Conservation (phyloP, 2,797 vertebrate species). For the Xiphophorus birchmanni region DNA sequence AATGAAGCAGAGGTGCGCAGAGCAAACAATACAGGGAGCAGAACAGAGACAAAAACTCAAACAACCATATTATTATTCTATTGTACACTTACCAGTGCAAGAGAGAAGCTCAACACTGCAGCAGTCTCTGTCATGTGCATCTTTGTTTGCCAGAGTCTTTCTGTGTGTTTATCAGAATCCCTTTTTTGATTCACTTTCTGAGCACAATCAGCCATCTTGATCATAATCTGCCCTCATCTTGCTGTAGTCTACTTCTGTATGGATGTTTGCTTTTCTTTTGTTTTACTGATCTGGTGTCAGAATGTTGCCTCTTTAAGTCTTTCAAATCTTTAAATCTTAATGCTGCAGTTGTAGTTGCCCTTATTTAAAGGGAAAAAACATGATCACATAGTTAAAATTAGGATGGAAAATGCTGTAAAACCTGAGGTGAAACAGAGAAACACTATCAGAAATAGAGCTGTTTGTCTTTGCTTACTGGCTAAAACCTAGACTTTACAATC, state of each 20-base stretch:
- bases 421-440: slow-evolving; percentile 3
- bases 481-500: slow-evolving; percentile 12
- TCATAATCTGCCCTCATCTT: slow-evolving; percentile 34
- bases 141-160: slow-evolving; percentile 46
- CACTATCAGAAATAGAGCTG: slow-evolving; percentile 20
- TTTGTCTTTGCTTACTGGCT: slow-evolving; percentile 38
- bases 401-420: neutral
- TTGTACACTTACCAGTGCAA: slow-evolving; percentile 38
- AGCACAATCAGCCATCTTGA: slow-evolving; percentile 51
- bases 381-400: no score
- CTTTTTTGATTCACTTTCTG: slow-evolving; percentile 20
- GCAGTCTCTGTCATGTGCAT: slow-evolving; percentile 49
- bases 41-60: slow-evolving; percentile 27
- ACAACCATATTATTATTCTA: slow-evolving; percentile 46
- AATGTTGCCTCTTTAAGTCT: neutral
- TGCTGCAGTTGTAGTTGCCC: slow-evolving; percentile 1
- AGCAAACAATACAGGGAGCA: slow-evolving; percentile 47
- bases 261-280: slow-evolving; percentile 17
- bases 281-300: slow-evolving; percentile 7
- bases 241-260: slow-evolving; percentile 11
- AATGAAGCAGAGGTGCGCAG: slow-evolving; percentile 44
- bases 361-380: neutral
- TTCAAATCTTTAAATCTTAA: neutral
- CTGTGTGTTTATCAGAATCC: slow-evolving; percentile 13
- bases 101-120: slow-evolving; percentile 38